Percentiles rank a stretch among this genome's conserved stretches.
These are phyloP conservation scores for Oligia latruncula DNA, from an alignment of 2,888 invertebrate species.

Conservation along the genomic window DNA sequence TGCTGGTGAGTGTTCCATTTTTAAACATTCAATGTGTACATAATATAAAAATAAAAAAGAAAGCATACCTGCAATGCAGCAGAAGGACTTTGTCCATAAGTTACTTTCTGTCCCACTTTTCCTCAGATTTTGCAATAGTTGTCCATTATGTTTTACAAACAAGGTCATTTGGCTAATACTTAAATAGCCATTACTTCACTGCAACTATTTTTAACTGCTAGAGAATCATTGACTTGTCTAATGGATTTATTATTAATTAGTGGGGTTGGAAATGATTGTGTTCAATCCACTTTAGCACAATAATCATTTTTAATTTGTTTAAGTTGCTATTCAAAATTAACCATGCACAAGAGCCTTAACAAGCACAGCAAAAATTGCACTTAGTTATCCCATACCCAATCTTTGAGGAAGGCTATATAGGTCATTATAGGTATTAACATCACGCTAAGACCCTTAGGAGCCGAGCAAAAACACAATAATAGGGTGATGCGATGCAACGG, in stretches of 20 bases:
- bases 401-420: too few relatives aligned
- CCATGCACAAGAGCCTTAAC: constrained; percentile 54
- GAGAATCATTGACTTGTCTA: neutral
- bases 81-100: neutral
- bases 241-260: neutral
- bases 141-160: constrained; percentile 19
- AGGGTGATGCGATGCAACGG: too few relatives aligned
- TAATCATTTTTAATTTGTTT: neutral
- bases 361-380: constrained; percentile 59
- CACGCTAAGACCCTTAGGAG: too few relatives aligned
- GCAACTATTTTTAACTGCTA: constrained; percentile 2
- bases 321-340: constrained; percentile 34
- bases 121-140: neutral
- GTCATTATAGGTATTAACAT: too few relatives aligned
- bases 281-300: neutral
- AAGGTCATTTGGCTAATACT: constrained; percentile 29
- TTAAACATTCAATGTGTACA: constrained; percentile 34
- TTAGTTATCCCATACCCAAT: neutral
- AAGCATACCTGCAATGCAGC: neutral
- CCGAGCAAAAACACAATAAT: too few relatives aligned
- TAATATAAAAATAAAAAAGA: neutral
- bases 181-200: constrained; percentile 24
- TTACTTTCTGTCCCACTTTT: neutral
- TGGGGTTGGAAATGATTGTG: neutral
- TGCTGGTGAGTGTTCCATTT: constrained; percentile 19